A percentile compares a stretch with the other conserved stretches of the same genome.
Conservation (phyloP, 2,888 invertebrate species). For the Phengaris arion region DNA sequence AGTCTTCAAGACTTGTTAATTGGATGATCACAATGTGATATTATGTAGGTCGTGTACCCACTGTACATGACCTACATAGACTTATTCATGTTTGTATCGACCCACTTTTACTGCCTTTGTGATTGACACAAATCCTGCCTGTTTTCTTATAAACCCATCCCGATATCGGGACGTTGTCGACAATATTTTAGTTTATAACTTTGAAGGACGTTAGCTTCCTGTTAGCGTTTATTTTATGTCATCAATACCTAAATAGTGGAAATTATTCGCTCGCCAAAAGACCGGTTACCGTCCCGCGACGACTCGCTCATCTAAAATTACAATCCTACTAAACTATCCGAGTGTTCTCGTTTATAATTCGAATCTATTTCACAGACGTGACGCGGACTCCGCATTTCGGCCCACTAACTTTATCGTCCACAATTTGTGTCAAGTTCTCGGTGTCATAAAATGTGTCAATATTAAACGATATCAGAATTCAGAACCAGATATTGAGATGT, state of each 20-base stretch:
- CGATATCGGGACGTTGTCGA: not conserved
- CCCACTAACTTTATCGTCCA: constrained; percentile 8
- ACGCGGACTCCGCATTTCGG: constrained; percentile 8
- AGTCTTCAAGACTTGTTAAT: constrained; percentile 46
- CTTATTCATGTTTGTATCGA: constrained; percentile 44
- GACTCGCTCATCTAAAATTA: constrained; percentile 19
- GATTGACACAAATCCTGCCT: not conserved
- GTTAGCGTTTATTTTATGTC: not conserved
- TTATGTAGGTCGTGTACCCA: no score
- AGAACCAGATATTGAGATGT: constrained; percentile 7
- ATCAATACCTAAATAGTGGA: not conserved
- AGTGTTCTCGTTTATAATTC: constrained; percentile 4
- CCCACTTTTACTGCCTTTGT: constrained; percentile 8
- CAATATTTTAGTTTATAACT: not conserved
- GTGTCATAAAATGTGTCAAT: constrained; percentile 24
- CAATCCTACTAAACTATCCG: not conserved
- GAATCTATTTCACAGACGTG: not conserved
- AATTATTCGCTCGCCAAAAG: not conserved
- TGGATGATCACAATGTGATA: constrained; percentile 47
- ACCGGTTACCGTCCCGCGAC: not conserved
- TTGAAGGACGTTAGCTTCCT: not conserved
- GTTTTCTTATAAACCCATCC: not conserved
- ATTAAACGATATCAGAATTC: constrained; percentile 2
- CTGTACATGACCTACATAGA: constrained; percentile 56
- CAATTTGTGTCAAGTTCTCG: constrained; percentile 25